phyloP scores from a whole-genome alignment of 2,888 invertebrate genomes.

The Drosophila engyochracea region DNA sequence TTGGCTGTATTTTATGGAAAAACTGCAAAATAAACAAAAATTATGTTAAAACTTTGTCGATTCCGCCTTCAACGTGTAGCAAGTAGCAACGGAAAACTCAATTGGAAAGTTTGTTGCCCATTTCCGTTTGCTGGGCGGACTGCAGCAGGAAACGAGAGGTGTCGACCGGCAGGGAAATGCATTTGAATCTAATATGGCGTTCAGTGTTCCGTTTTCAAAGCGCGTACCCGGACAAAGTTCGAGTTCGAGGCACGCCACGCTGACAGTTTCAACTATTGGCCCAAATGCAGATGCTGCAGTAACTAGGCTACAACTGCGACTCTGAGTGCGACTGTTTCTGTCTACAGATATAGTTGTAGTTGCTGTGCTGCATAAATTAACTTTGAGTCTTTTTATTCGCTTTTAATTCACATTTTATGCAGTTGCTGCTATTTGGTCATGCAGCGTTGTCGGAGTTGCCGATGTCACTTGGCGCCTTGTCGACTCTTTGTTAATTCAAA shows the following conservation, averaged over 20 bases:
- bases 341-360: slow-evolving; percentile 44
- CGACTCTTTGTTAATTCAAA: slow-evolving; percentile 68
- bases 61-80: slow-evolving; percentile 25
- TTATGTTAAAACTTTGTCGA: slow-evolving; percentile 65
- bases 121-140: slow-evolving; percentile 57
- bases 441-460: slow-evolving; percentile 30
- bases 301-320: slow-evolving; percentile 31
- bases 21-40: slow-evolving; percentile 70
- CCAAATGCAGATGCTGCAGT: slow-evolving; percentile 24
- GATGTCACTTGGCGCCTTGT: slow-evolving; percentile 63
- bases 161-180: slow-evolving; percentile 71
- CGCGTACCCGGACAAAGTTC: slow-evolving; percentile 28
- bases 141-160: slow-evolving; percentile 63
- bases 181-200: slow-evolving; percentile 77
- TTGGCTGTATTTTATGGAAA: slow-evolving; percentile 53
- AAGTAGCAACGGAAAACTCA: slow-evolving; percentile 75
- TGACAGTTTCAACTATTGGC: slow-evolving; percentile 48
- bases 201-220: slow-evolving; percentile 67
- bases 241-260: slow-evolving; percentile 38
- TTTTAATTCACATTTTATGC: slow-evolving; percentile 61
- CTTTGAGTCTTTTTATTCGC: slow-evolving; percentile 69
- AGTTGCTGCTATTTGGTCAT: slow-evolving; percentile 10
- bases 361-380: slow-evolving; percentile 68
- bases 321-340: slow-evolving; percentile 6
- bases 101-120: slow-evolving; percentile 79